Percentiles rank a stretch among this genome's conserved stretches.
These are phyloP conservation scores for Brienomyrus brachyistius DNA, from an alignment of 2,113 vertebrate genomes.

Conservation along the genomic window DNA sequence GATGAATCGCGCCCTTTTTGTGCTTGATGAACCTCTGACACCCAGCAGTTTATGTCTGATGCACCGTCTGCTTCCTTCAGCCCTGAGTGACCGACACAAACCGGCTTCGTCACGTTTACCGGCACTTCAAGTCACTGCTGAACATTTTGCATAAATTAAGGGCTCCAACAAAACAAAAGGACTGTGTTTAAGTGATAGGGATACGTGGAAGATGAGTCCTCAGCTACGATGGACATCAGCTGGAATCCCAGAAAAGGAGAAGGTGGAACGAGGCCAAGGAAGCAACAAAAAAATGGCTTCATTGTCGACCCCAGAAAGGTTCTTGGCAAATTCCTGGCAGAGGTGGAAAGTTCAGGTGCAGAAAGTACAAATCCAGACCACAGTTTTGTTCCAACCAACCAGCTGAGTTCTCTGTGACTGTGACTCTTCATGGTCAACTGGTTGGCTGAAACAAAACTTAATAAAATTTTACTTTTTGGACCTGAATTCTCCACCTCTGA, in stretches of 20 bases:
- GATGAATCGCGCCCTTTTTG: neutral
- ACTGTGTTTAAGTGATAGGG: constrained; percentile 29
- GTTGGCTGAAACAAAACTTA: neutral
- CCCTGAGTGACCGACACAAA: neutral
- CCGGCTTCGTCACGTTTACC: neutral
- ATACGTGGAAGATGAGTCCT: neutral
- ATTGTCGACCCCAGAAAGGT: neutral
- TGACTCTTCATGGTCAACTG: neutral
- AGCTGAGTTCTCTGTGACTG: neutral
- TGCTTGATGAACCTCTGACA: neutral
- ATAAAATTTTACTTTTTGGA: neutral
- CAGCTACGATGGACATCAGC: neutral
- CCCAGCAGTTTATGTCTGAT: neutral
- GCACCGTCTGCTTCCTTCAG: neutral
- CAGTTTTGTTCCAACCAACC: neutral
- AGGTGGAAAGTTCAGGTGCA: neutral
- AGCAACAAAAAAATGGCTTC: neutral
- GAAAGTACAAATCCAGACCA: neutral
- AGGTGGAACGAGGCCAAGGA: neutral
- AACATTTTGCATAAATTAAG: neutral
- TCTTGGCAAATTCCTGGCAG: neutral
- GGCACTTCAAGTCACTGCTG: neutral
- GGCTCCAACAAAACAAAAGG: constrained; percentile 1
- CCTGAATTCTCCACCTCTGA: neutral
- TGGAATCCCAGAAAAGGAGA: neutral